Base-by-base conservation (phyloP, 2,888 invertebrate species). In the Ernsta delagoae region DNA sequence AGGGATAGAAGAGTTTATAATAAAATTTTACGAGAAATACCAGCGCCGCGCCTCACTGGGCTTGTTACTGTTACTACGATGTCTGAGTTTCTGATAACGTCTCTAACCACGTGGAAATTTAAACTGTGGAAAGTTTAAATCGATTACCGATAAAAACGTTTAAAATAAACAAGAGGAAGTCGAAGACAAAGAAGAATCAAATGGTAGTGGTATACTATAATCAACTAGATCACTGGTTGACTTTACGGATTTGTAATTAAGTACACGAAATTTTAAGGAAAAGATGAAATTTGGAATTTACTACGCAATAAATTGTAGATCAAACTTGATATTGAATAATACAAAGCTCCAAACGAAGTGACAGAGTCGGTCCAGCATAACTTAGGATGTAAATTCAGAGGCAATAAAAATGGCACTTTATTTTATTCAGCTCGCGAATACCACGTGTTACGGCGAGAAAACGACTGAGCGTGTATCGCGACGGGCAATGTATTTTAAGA, bases 401-500 rank as follows among this genome's bases (percentile, higher is more conserved):
- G 54, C 8, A 56, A 56, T 64, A 59, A 65, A 59, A 65, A 59
- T 65, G 59, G 59, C 48, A 12, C 34, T 45, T 34, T 48, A 62
- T 62, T 68, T 68, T 24, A 68, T 62, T 61, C 54, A 56, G 6
- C 45, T 41, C 5, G 54, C 61, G 48, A 62, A 62, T 61, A 54
- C 43, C 31, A 53, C 54, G 54, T 43, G 66, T 62, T 62, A 62
- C 12, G 9, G 66, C 59, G 59, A 53, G 53, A 60, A 60, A 60
- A 67, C 41, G 64, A 39, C 56, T 41, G 65, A 50, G 65, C 59
- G 12, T 48, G n/a, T 48, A 59, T 9, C 62, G 31, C 61, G 54
- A 72, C 45, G 61, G 62, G 31, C 60, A 45, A 64, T 48, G 70
- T 72, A 71, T 71, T 73, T 72, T 72, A 70, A 72, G 72, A 70